These are phyloP conservation scores for Aporophyla lueneburgensis DNA, from an alignment of 2,888 invertebrate species.

Conservation along the genomic window DNA sequence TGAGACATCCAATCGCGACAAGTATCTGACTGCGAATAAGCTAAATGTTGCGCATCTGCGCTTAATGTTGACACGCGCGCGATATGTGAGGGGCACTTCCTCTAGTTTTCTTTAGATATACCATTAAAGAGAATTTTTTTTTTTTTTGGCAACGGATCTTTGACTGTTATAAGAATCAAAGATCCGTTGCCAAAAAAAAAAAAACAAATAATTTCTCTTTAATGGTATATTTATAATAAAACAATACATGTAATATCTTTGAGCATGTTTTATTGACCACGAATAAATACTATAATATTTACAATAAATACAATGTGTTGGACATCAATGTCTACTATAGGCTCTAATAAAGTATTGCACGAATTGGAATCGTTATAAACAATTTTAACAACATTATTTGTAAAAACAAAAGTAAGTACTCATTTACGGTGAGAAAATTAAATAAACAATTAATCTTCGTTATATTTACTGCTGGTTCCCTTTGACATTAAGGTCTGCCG, in stretches of 20 bases:
- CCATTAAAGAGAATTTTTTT: too few relatives aligned
- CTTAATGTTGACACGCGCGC: too few relatives aligned
- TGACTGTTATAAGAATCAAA: too few relatives aligned
- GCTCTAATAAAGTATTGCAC: constrained; percentile 3
- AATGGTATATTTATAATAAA: neutral
- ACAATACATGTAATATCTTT: neutral
- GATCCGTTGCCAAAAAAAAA: too few relatives aligned
- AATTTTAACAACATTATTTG: neutral
- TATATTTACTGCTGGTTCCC: neutral
- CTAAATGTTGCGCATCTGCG: too few relatives aligned
- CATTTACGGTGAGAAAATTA: neutral
- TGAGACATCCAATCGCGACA: too few relatives aligned
- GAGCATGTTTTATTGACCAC: constrained; percentile 37
- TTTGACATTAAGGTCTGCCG: neutral
- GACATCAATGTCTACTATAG: neutral
- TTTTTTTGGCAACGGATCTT: too few relatives aligned
- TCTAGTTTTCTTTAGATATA: too few relatives aligned
- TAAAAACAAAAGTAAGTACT: constrained; percentile 2
- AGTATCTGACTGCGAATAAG: too few relatives aligned
- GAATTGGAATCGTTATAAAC: neutral
- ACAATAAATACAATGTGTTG: constrained; percentile 16
- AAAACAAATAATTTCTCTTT: too few relatives aligned
- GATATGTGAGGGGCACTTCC: too few relatives aligned
- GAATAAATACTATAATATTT: constrained; percentile 32
- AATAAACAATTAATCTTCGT: neutral